Base-by-base conservation (phyloP, 2,113 vertebrate genomes). In the Triplophysa siluroides region DNA sequence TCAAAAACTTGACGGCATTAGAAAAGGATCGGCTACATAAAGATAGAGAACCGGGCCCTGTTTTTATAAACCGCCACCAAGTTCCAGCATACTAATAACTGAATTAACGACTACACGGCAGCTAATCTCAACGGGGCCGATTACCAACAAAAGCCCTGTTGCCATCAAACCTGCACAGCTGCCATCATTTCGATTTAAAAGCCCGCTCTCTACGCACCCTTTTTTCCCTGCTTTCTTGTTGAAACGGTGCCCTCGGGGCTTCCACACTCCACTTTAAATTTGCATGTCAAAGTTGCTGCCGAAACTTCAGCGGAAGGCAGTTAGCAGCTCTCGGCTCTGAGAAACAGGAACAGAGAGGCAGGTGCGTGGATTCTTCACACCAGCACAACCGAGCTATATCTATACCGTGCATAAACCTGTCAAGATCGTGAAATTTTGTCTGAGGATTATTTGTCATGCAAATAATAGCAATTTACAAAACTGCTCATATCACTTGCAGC, bases 31-130 rank as follows among this genome's bases (percentile, higher is more conserved):
- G 41, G 81, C 68, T 78, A 79, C 21, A 47, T 21, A 26, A 67
- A 54, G 76, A 47, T 75, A 65, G 29, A 38, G 8, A 72, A 58
- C 61, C 11, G 10, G 73, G 45, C 14, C 29, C 61, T 50, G n/a
- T 68, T 74, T 74, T 50, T 45, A 79, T 69, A 75, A 69, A 87
- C 56, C 1, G 18, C 76, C 76, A 64, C 67, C 16, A 21, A 80
- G 66, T 41, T 81, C 29, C 43, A 10, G 33, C 52, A 79, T 77
- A 84, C 85, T 64, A 85, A 86, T 62, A 76, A 85, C 1, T 23
- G 64, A 79, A 81, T 85, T 78, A 88, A 82, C 43, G 43, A 66
- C 23, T 52, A 81, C 80, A 85, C 75, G 76, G 83, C 80, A 71
- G 86, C 68, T 81, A 63, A 78, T 83, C 82, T 81, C 82, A 75